A percentile compares a stretch with the other conserved stretches of the same genome.
These are phyloP conservation scores for Aphelenchoides bicaudatus DNA, from an alignment of 2,888 invertebrate species.

Conservation along the genomic window DNA sequence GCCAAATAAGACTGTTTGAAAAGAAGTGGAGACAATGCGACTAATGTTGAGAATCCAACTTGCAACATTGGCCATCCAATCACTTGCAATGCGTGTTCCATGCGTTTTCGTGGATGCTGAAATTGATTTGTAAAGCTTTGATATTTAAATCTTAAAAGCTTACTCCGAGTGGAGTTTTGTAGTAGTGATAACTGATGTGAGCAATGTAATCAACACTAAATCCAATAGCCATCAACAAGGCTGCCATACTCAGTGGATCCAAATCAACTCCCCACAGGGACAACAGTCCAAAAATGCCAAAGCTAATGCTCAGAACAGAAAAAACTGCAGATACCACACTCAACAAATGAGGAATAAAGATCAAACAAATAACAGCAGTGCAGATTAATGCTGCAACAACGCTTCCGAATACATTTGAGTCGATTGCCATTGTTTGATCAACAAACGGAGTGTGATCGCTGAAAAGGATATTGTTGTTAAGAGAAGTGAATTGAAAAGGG, in stretches of 20 bases:
- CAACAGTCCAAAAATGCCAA: constrained; percentile 42
- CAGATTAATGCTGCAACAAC: constrained; percentile 49
- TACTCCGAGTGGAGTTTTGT: constrained; percentile 44
- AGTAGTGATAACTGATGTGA: constrained; percentile 56
- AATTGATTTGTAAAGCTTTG: constrained; percentile 10
- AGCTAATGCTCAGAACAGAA: constrained; percentile 43
- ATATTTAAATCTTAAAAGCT: constrained; percentile 9
- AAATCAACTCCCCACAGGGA: constrained; percentile 41
- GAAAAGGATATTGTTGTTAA: not conserved
- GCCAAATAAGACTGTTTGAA: constrained; percentile 56
- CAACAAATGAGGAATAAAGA: constrained; percentile 52
- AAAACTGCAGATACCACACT: constrained; percentile 45
- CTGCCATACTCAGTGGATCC: constrained; percentile 49
- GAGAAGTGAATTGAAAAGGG: no score
- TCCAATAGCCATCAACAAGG: constrained; percentile 53
- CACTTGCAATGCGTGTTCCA: constrained; percentile 43
- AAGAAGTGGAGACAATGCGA: constrained; percentile 49
- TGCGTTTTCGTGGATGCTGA: constrained; percentile 41
- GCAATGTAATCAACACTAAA: constrained; percentile 54
- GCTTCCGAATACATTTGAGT: constrained; percentile 47
- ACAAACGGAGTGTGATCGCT: not conserved
- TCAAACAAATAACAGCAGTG: constrained; percentile 50
- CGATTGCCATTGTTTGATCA: constrained; percentile 48
- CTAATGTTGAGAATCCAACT: constrained; percentile 53
- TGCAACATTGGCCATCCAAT: constrained; percentile 55